Base-by-base conservation (phyloP, 1,140 invertebrate species). In the Anastatus disparis region DNA sequence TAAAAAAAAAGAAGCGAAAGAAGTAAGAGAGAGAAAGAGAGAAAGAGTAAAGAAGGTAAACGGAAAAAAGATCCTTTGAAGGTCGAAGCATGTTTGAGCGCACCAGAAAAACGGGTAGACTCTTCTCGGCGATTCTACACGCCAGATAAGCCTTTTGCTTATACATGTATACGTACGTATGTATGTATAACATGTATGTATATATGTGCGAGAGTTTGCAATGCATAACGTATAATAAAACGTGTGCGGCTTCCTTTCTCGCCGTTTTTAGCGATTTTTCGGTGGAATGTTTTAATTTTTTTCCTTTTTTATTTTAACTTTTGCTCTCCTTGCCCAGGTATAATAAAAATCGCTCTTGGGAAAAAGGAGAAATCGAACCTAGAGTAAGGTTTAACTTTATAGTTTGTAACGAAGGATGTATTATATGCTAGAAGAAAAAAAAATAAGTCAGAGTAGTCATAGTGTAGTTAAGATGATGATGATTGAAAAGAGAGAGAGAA, bases 31-130 rank as follows among this genome's bases (percentile, higher is more conserved):
- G 13, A 46, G 17, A 6, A 27, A 1, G 53, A 9, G 55, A 35
- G 42, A 10, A 29, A 27, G 61, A 31, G 20, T 22, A 44, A n/a
- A 24, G 2, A 15, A 9, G 2, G 24, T 0, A 27, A 53, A 40
- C 7, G 48, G 42, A 44, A 56, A 67, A 58, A 48, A 38, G 55
- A 68, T 68, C 65, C 65, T 68, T 42, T 31, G 42, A 68, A 68
- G 66, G 66, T 68, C 66, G 64, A n/a, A 24, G 22, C n/a, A 3
- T 15, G 42, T 3, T 12, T 13, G 22, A 3, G 42, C 53, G 42
- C 53, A 27, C 42, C 65, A 59, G 55, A 56, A 53, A 65, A 65
- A 65, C 62, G 62, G 48, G 62, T 42, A 29, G 46, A 55, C 50
- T 55, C 63, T 65, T 55, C 64, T 56, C 65, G 52, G 65, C 20